Percentiles rank a stretch among this genome's conserved stretches.
Evolutionary conservation across 2,888 invertebrate genomes (phyloP).

Genomic region (Ptychoptera albimana): DNA sequence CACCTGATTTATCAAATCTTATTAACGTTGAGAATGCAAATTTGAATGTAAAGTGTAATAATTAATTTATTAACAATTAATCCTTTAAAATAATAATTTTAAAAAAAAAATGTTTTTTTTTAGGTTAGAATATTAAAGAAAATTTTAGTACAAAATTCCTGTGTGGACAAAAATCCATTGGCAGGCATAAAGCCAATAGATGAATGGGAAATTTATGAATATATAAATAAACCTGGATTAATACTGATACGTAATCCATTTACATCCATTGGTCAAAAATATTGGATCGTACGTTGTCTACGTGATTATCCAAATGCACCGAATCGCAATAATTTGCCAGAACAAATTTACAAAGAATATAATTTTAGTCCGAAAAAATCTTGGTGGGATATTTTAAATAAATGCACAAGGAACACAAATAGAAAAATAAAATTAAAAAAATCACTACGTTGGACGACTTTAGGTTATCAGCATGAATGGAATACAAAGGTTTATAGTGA

Average conservation of each 20-base stretch:
- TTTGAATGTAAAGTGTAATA: constrained; percentile 9
- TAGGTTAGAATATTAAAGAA: not conserved
- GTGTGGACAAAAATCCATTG: constrained; percentile 6
- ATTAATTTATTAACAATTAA: constrained; percentile 1
- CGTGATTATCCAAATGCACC: constrained; percentile 60
- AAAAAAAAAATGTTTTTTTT: too few species aligned
- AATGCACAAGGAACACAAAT: constrained; percentile 13
- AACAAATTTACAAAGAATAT: constrained; percentile 9
- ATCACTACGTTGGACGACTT: constrained; percentile 76
- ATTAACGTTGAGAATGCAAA: constrained; percentile 34
- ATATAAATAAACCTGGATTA: constrained; percentile 53
- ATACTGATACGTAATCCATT: constrained; percentile 74
- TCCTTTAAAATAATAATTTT: not conserved
- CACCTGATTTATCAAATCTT: constrained; percentile 46
- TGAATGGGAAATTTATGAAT: constrained; percentile 47
- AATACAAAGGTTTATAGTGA: constrained; percentile 79
- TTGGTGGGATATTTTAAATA: constrained; percentile 41
- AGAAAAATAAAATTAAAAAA: constrained; percentile 20
- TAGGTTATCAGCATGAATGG: constrained; percentile 98
- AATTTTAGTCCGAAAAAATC: constrained; percentile 28
- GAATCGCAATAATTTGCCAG: constrained; percentile 24
- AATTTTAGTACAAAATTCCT: not conserved
- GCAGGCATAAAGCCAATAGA: constrained; percentile 32
- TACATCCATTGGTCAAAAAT: constrained; percentile 54
- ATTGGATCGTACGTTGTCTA: constrained; percentile 68